Conservation (phyloP, 1,140 invertebrate species). For the Gonatopus flavifemur region DNA sequence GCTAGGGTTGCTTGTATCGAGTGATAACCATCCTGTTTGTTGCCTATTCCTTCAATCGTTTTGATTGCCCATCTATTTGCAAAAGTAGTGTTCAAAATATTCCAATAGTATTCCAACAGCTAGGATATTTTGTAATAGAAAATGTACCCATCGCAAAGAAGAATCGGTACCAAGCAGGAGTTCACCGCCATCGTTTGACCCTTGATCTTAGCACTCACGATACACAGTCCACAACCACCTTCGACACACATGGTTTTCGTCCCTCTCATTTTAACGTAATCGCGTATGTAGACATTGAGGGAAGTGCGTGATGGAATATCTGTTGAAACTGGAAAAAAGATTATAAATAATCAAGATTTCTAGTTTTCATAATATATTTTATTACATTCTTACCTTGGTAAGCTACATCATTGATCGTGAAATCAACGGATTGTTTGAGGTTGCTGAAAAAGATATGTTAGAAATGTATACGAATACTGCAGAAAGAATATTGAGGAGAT, state of each 20-base stretch:
- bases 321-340: slow-evolving; percentile 44
- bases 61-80: slow-evolving; percentile 78
- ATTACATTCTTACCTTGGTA: slow-evolving; percentile 41
- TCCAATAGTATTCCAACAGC: too few relatives aligned
- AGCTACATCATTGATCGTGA: slow-evolving; percentile 50
- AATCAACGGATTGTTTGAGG: slow-evolving; percentile 35
- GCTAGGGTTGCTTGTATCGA: slow-evolving; percentile 69
- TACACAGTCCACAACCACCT: slow-evolving; percentile 81
- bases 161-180: slow-evolving; percentile 59
- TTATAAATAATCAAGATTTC: background rate
- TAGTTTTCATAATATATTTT: background rate
- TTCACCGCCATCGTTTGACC: slow-evolving; percentile 68
- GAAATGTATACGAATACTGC: too few relatives aligned
- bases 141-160: slow-evolving; percentile 61
- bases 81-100: too few relatives aligned
- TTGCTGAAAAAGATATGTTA: slow-evolving; percentile 39
- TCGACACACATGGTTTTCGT: slow-evolving; percentile 82
- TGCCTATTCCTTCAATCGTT: slow-evolving; percentile 79
- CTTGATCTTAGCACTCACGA: slow-evolving; percentile 66
- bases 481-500: too few relatives aligned
- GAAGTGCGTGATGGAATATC: slow-evolving; percentile 60
- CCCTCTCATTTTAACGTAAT: slow-evolving; percentile 68
- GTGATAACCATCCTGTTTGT: slow-evolving; percentile 70
- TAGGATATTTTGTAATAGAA: too few relatives aligned
- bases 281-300: slow-evolving; percentile 71